These are phyloP conservation scores for Bombus vancouverensis DNA, from an alignment of 1,140 invertebrate species.

Conservation along the genomic window DNA sequence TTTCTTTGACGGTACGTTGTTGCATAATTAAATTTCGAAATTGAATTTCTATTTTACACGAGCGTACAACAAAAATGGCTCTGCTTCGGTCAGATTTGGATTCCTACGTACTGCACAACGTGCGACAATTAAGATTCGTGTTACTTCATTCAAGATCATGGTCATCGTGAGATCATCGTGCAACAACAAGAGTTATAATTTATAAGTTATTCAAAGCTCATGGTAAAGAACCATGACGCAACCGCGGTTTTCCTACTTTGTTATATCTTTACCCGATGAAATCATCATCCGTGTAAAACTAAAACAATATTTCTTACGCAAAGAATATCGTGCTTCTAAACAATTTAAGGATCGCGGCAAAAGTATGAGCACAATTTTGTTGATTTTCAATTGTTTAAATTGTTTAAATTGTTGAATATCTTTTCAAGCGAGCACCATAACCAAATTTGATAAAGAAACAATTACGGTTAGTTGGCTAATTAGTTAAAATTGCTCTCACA, in stretches of 20 bases:
- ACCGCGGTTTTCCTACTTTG: neutral
- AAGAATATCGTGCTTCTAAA: neutral
- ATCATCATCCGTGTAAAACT: neutral
- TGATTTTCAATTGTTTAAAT: no score
- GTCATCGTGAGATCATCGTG: neutral
- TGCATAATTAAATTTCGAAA: neutral
- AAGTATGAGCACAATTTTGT: neutral
- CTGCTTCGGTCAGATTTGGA: neutral
- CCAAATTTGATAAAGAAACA: no score
- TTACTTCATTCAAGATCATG: neutral
- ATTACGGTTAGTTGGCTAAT: no score
- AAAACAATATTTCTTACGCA: neutral
- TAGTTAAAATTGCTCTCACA: no score
- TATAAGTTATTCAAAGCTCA: neutral
- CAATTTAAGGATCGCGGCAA: no score
- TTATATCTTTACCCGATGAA: neutral
- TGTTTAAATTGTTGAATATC: no score
- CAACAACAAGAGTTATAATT: neutral
- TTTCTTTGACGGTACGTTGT: neutral
- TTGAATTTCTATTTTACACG: neutral
- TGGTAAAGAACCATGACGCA: neutral
- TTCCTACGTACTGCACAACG: neutral
- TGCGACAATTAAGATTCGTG: neutral
- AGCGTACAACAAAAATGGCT: neutral
- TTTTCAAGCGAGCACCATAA: no score